Evolutionary conservation across 2,113 vertebrate species (phyloP).

Genomic region (Gavialis gangeticus): DNA sequence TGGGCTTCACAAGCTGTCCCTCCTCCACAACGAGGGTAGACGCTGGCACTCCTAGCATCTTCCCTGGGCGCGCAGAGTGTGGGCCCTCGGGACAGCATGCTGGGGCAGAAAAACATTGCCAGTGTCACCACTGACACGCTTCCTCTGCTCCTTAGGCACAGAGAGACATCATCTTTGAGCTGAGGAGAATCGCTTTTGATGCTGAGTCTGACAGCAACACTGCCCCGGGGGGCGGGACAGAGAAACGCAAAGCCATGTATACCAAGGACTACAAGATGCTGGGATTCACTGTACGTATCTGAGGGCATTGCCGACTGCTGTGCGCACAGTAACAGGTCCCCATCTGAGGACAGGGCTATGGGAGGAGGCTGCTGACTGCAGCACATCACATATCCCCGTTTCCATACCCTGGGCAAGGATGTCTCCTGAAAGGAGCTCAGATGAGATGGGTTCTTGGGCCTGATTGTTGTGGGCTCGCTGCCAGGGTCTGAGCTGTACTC

Average conservation of each 20-base stretch:
- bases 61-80: neutral
- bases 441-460: neutral
- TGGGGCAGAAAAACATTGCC: neutral
- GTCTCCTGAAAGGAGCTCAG: neutral
- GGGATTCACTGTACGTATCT: constrained; percentile 91
- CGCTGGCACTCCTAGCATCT: neutral
- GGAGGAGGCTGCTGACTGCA: neutral
- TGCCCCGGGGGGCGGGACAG: constrained; percentile 82
- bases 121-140: accelerated
- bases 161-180: constrained; percentile 95
- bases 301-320: neutral
- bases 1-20: no score
- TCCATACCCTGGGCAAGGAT: neutral
- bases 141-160: constrained; percentile 84
- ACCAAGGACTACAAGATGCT: constrained; percentile 99
- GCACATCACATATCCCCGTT: neutral
- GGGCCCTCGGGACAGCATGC: neutral
- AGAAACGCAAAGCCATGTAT: constrained; percentile 97
- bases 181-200: constrained; percentile 96
- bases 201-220: constrained; percentile 90
- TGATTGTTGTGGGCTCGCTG: neutral
- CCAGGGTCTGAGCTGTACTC: neutral
- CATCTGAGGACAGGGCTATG: neutral
- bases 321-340: neutral
- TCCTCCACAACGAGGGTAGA: neutral